phyloP scores from a whole-genome alignment of 2,113 vertebrate genomes.

The Megaptera novaeangliae region DNA sequence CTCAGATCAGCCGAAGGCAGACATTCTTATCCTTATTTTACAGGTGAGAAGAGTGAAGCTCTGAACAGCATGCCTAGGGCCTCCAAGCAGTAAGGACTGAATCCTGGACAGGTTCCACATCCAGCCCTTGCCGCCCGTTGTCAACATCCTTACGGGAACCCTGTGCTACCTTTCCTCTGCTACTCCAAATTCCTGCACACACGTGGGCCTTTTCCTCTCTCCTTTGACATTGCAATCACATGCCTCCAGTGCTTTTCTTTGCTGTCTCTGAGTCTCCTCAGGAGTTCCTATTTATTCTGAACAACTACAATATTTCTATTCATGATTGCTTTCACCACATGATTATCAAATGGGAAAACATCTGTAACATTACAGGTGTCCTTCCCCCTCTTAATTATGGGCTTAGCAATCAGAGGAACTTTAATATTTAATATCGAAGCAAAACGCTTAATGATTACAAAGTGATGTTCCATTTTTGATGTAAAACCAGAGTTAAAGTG shows the following conservation, averaged over 20 bases:
- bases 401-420: background rate
- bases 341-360: conserved; percentile 1
- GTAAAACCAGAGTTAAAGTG: conserved; percentile 23
- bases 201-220: background rate
- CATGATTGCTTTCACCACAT: background rate
- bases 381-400: conserved; percentile 6
- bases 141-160: too few relatives aligned
- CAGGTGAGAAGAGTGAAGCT: background rate
- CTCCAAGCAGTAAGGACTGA: too few relatives aligned
- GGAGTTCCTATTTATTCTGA: background rate
- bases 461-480: background rate
- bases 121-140: background rate
- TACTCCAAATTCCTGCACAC: rapidly evolving
- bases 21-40: background rate
- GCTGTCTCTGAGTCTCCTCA: background rate
- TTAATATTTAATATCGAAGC: conserved; percentile 42
- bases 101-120: too few relatives aligned
- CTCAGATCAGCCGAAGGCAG: background rate
- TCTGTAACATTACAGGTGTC: background rate
- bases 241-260: background rate
- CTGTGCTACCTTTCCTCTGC: rapidly evolving
- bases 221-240: background rate
- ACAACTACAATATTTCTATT: background rate
- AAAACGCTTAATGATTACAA: conserved; percentile 32
- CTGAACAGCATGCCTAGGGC: background rate